Base-by-base conservation (phyloP, 2,113 vertebrate species). In the Tor tambroides region DNA sequence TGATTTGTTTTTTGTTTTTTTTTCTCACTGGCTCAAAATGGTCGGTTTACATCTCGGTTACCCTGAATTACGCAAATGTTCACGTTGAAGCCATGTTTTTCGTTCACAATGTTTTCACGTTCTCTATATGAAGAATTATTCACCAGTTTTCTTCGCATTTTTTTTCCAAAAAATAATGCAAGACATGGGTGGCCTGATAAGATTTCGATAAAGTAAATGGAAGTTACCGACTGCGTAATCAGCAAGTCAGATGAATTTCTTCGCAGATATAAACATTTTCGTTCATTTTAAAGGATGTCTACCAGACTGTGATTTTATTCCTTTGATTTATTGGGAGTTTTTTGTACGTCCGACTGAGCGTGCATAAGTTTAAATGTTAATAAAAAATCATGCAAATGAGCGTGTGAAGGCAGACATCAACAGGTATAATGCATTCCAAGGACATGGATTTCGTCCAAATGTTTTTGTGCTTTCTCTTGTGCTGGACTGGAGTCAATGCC, bases 401-500 rank as follows among this genome's bases (percentile, higher is more conserved):
- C 82, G 90, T 85, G 30, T 72, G n/a, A 86, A 88, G 83, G 69
- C 87, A 85, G 38, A 91, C 92, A 90, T 95, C 96, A 96, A 96
- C 95, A 96, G 94, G 95, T 95, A 90, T 87, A 88, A 95, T 93
- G 92, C 90, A 90, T 87, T 92, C 87, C 79, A 93, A 90, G 94
- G 96, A 95, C 78, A 98, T 98, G 97, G 97, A 97, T 95, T 95
- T 96, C 90, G 94, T 96, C 92, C 95, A 95, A 90, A 88, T 96
- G 92, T 91, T 96, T 84, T 91, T 95, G 72, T 93, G 95, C 78
- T 93, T 96, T 85, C 93, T 96, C 2, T 85, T 97, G 84, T 94
- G 96, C 75, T 98, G 96, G 96, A 95, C 96, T 85, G 95, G 96
- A 87, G 94, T 95, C 32, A 96, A 95, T 21, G 97, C 97, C 85